These are phyloP conservation scores for Nematopogon swammerdamellus DNA, from an alignment of 2,888 invertebrate species.

Conservation along the genomic window DNA sequence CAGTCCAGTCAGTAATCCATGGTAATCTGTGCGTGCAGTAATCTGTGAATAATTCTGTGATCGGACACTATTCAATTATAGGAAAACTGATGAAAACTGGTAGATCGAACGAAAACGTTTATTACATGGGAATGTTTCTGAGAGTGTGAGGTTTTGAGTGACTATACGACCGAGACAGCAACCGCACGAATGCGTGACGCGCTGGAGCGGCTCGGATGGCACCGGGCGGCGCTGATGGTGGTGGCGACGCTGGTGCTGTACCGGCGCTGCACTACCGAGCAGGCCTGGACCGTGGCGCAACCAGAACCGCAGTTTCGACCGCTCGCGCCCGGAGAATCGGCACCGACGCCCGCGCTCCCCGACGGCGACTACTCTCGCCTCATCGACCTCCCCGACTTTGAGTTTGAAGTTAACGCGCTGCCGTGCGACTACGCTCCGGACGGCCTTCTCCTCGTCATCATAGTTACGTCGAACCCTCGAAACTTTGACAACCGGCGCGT, in stretches of 20 bases:
- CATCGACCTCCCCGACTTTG: conserved; percentile 60
- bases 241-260: neutral
- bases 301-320: neutral
- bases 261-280: neutral
- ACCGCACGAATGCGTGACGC: neutral
- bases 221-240: neutral
- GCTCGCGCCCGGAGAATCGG: neutral
- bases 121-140: no score
- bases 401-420: conserved; percentile 57
- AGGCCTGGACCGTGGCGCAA: neutral
- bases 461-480: conserved; percentile 66
- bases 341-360: neutral
- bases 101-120: no score
- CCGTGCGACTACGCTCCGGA: conserved; percentile 41
- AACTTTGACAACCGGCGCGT: conserved; percentile 62
- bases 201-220: neutral
- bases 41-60: no score
- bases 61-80: no score
- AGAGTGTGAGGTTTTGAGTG: no score
- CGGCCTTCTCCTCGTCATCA: conserved; percentile 57
- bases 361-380: conserved; percentile 16
- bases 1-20: no score
- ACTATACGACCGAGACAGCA: no score
- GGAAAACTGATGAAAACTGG: no score
- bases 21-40: no score